phyloP scores from a whole-genome alignment of 2,888 invertebrate species.

The Drosophila flavopinicola region DNA sequence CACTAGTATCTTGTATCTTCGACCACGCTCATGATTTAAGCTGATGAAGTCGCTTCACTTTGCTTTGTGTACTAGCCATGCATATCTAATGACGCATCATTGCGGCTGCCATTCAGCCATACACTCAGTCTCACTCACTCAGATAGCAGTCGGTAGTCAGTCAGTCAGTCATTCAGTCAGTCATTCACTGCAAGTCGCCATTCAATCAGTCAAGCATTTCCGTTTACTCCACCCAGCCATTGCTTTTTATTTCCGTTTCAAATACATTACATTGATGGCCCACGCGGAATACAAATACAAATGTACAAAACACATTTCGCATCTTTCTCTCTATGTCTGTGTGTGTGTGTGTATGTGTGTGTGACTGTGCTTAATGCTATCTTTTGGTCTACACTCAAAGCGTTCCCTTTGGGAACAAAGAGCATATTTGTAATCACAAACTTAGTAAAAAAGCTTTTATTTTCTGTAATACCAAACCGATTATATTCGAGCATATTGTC shows the following conservation, averaged over 20 bases:
- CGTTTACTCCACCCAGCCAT: slow-evolving; percentile 46
- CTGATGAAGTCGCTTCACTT: slow-evolving; percentile 30
- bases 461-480: not conserved
- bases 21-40: slow-evolving; percentile 12
- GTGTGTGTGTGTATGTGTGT: not conserved
- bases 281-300: slow-evolving; percentile 36
- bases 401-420: slow-evolving; percentile 9
- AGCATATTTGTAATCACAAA: slow-evolving; percentile 8
- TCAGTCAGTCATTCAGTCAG: slow-evolving; percentile 36
- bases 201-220: slow-evolving; percentile 70
- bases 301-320: slow-evolving; percentile 23
- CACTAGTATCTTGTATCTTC: too few species aligned
- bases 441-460: not conserved
- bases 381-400: slow-evolving; percentile 18
- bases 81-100: slow-evolving; percentile 74
- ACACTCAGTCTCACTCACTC: too few species aligned
- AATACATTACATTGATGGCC: slow-evolving; percentile 64
- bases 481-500: too few species aligned
- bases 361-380: slow-evolving; percentile 27
- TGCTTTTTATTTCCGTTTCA: slow-evolving; percentile 74
- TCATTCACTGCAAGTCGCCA: slow-evolving; percentile 40
- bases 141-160: too few species aligned
- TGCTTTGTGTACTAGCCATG: slow-evolving; percentile 51
- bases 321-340: slow-evolving; percentile 19
- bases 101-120: slow-evolving; percentile 56